These are phyloP conservation scores for Apteryx owenii DNA, from an alignment of 2,113 vertebrate species.

Conservation along the genomic window DNA sequence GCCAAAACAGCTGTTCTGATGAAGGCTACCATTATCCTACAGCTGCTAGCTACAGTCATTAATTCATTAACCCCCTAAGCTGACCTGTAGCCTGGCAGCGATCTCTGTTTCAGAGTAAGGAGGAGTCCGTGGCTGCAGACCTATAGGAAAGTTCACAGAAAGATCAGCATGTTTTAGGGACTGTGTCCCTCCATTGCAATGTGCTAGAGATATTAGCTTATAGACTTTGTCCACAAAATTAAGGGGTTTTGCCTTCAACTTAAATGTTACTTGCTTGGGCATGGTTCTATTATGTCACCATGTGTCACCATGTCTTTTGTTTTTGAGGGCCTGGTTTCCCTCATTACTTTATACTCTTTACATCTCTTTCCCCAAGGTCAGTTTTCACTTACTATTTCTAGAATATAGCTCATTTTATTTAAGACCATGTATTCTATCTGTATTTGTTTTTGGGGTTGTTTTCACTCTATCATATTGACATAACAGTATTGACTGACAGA, in stretches of 20 bases:
- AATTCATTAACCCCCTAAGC: too few species aligned
- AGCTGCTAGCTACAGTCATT: too few species aligned
- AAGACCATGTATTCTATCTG: neutral
- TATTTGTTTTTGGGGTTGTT: neutral
- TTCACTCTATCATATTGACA: neutral
- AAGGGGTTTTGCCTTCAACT: neutral
- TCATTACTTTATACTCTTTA: neutral
- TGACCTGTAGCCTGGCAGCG: too few species aligned
- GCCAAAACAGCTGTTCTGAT: too few species aligned
- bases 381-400: neutral
- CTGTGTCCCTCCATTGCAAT: neutral
- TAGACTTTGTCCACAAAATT: neutral
- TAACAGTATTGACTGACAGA: neutral
- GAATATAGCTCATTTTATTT: neutral
- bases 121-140: too few species aligned
- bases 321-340: neutral
- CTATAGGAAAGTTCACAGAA: too few species aligned
- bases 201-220: neutral
- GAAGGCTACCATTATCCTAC: too few species aligned
- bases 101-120: too few species aligned
- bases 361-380: neutral
- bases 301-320: neutral
- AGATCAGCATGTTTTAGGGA: too few species aligned
- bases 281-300: neutral
- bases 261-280: neutral